Percentiles rank a stretch among this genome's conserved stretches.
Evolutionary conservation across 1,140 invertebrate genomes (phyloP).

Genomic region (Homalodisca vitripennis): DNA sequence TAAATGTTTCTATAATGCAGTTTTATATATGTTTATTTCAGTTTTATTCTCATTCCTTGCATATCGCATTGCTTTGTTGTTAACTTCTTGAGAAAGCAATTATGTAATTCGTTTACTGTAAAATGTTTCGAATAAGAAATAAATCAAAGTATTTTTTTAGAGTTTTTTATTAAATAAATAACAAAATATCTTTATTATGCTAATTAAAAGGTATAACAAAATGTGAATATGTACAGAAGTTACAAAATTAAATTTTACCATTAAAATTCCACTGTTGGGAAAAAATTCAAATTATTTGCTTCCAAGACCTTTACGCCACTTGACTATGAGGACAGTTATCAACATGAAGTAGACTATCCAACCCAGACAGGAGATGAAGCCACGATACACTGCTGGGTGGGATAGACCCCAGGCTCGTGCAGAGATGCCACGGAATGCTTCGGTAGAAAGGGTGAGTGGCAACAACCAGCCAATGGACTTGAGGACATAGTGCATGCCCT

Average conservation of each 20-base stretch:
- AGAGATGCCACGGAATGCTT: constrained; percentile 58
- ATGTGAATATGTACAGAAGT: neutral
- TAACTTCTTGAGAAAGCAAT: no score
- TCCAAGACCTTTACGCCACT: constrained; percentile 40
- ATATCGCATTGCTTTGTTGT: no score
- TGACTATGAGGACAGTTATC: constrained; percentile 35
- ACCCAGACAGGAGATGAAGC: constrained; percentile 53
- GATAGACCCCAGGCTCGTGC: constrained; percentile 58
- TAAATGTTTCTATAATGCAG: no score
- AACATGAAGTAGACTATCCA: constrained; percentile 55
- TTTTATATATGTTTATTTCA: no score
- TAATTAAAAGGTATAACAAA: neutral
- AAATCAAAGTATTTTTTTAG: neutral
- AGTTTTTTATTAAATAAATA: constrained; percentile 11
- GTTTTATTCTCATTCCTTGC: no score
- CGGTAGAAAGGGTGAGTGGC: constrained; percentile 59
- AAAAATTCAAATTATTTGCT: constrained; percentile 24
- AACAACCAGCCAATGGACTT: constrained; percentile 55
- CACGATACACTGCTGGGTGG: constrained; percentile 54
- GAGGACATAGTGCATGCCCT: constrained; percentile 55
- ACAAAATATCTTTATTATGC: neutral
- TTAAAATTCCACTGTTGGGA: no score
- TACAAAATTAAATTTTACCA: neutral
- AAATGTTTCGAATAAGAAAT: no score
- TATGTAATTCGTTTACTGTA: no score